Conservation (phyloP, 2,888 invertebrate species). For the Drosophila percnosoma region DNA sequence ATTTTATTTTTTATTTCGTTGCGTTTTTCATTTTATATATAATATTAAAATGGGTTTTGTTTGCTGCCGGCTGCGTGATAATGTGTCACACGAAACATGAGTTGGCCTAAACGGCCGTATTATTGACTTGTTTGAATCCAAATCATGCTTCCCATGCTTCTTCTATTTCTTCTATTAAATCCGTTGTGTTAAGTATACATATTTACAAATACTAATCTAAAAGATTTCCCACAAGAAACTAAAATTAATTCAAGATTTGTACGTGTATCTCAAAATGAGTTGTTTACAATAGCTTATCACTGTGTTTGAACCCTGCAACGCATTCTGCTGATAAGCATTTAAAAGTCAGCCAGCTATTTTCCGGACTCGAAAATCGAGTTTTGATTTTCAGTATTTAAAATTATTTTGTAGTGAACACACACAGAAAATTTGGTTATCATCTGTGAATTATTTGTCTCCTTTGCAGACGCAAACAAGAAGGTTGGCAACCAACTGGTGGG, state of each 20-base stretch:
- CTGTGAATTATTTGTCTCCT: neutral
- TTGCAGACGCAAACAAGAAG: constrained; percentile 90
- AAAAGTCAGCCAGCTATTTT: constrained; percentile 17
- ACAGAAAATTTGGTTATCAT: neutral
- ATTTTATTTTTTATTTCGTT: neutral
- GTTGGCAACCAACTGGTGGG: constrained; percentile 94
- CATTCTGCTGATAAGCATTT: constrained; percentile 30
- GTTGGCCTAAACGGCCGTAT: neutral
- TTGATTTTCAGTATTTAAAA: constrained; percentile 13
- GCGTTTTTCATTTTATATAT: neutral
- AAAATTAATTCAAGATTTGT: neutral
- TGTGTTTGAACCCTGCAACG: constrained; percentile 20
- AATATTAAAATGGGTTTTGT: too few relatives aligned
- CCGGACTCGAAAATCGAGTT: neutral
- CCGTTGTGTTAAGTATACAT: neutral
- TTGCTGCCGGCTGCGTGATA: too few relatives aligned
- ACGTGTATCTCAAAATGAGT: neutral
- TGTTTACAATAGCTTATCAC: constrained; percentile 30
- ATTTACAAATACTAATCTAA: too few relatives aligned
- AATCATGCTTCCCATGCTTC: neutral
- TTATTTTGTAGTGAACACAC: constrained; percentile 3
- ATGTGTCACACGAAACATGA: too few relatives aligned
- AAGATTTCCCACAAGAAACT: neutral
- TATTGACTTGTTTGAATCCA: neutral
- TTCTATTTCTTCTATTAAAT: neutral